Evolutionary conservation across 1,140 invertebrate genomes (phyloP).

Genomic region (Aporrectodea caliginosa): DNA sequence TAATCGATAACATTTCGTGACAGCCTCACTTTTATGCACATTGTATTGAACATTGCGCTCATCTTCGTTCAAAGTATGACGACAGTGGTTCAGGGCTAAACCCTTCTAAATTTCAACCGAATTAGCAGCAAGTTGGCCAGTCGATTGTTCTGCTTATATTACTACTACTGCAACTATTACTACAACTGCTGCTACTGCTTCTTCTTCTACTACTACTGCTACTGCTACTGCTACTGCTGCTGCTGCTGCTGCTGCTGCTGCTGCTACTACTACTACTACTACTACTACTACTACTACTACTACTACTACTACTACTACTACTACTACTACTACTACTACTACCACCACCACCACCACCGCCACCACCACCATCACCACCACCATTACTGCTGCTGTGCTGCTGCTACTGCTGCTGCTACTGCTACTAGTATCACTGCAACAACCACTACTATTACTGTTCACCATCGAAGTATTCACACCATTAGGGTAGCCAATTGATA

Average conservation of each 20-base stretch:
- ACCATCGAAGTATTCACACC: too few species aligned
- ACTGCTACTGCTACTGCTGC: not conserved
- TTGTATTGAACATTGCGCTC: too few species aligned
- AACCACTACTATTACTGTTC: not conserved
- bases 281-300: conserved; percentile 2
- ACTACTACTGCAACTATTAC: not conserved
- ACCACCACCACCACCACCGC: not conserved
- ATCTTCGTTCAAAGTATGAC: too few species aligned
- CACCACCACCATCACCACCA: not conserved
- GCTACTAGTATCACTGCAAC: not conserved
- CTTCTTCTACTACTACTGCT: not conserved
- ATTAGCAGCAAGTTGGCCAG: too few species aligned
- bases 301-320: conserved; percentile 1
- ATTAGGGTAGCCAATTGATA: too few species aligned
- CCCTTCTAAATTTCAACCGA: too few species aligned
- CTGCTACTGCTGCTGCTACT: not conserved
- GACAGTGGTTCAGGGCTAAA: too few species aligned
- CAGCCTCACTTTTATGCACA: too few species aligned
- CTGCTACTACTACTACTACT: not conserved
- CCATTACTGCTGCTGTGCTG: not conserved
- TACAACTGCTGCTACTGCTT: not conserved
- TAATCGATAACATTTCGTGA: too few species aligned
- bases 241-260: not conserved
- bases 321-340: conserved; percentile 2
- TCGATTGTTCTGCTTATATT: too few species aligned